Evolutionary conservation across 2,113 vertebrate genomes (phyloP).

Genomic region (Mormoops blainvillei): DNA sequence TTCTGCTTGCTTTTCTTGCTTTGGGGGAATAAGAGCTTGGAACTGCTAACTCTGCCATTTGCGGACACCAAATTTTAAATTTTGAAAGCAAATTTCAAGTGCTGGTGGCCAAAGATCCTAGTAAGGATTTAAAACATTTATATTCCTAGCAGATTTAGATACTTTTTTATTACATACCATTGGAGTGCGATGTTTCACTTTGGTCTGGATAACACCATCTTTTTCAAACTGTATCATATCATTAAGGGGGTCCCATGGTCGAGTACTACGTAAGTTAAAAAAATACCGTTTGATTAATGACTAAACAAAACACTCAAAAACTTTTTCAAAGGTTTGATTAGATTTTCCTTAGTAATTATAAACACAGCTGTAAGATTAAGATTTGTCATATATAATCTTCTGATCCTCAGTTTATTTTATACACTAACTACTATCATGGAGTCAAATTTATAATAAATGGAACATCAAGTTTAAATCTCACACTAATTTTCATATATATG

Average conservation of each 20-base stretch:
- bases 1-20: slow-evolving; percentile 9
- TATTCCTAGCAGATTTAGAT: slow-evolving; percentile 66
- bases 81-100: slow-evolving; percentile 28
- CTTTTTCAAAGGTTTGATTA: background rate
- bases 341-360: slow-evolving; percentile 45
- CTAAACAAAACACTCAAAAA: background rate
- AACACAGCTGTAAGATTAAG: background rate
- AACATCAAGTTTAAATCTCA: slow-evolving; percentile 24
- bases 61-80: background rate
- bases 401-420: slow-evolving; percentile 12
- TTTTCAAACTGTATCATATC: slow-evolving; percentile 98
- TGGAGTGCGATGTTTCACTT: slow-evolving; percentile 96
- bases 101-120: background rate
- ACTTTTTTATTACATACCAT: slow-evolving; percentile 93
- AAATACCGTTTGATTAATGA: background rate
- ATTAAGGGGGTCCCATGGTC: slow-evolving; percentile 98
- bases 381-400: background rate
- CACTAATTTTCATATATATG: background rate
- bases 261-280: slow-evolving; percentile 84
- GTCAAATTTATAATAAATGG: background rate
- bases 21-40: background rate
- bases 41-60: background rate
- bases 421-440: background rate
- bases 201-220: slow-evolving; percentile 95
- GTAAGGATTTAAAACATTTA: background rate